Base-by-base conservation (phyloP, 1,140 invertebrate species). In the Saxidomus purpurata region DNA sequence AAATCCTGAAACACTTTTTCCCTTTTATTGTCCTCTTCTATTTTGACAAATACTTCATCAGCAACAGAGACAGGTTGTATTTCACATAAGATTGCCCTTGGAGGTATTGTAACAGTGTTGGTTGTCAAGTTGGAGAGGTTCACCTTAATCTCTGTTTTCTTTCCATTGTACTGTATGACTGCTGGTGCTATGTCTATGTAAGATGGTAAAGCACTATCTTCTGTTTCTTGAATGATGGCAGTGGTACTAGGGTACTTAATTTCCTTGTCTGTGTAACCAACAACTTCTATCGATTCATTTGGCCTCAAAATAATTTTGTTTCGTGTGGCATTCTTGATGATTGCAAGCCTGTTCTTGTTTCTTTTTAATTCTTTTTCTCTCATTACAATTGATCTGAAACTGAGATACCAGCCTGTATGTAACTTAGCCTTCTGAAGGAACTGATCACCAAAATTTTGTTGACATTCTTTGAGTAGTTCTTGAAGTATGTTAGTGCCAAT, bases 341-440 rank as follows among this genome's bases (percentile, higher is more conserved):
- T 13, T 9, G 74, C 74, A 9, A 77, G 2, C 17, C 74, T 40
- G 17, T 77, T 77, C 74, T 83, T 49, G 25, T 49, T 77, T 28
- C 74, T 40, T 47, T 8, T 77, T 9, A 77, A 38, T 13, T 47
- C 36, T 9, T 49, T 40, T 77, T 77, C 74, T 77, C 74, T 40
- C 2, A 77, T 17, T 43, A 77, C 74, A 43, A 77, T 40, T 4
- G 38, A 17, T n/a, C 74, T 40, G 25, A 77, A 77, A 40, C 38
- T 47, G 2, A 77, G 15, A 77, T 49, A 77, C 74, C 74, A 77
- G 6, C 9, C 19, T 49, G 43, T 77, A 77, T 80, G 36, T 25
- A 89, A 22, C 19, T 40, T 38, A 1, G 87, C 84, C 28, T 74
- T 81, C 61, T 92, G 91, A 47, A 92, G 36, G 69, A 76, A 92